A percentile compares a stretch with the other conserved stretches of the same genome.
These are phyloP conservation scores for Haliclystus octoradiatus DNA, from an alignment of 30 jellyfish, hydroid and myxozoan genomes.

Conservation along the genomic window DNA sequence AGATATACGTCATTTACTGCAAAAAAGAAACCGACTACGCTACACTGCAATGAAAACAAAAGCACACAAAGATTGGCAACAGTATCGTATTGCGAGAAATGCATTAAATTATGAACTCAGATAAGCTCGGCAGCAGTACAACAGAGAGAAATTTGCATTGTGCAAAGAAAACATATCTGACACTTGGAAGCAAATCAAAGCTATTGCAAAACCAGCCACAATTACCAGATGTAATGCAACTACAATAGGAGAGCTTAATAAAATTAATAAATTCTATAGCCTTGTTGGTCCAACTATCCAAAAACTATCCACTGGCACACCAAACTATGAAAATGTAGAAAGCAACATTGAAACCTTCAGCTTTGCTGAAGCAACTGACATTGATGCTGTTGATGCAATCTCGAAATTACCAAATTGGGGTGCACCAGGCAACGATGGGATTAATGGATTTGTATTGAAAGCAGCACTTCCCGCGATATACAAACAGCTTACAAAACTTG, in stretches of 20 bases:
- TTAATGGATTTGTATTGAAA: neutral
- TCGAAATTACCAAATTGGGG: neutral
- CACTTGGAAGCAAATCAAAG: neutral
- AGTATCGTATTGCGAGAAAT: neutral
- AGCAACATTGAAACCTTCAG: neutral
- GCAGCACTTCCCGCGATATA: neutral
- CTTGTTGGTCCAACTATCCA: neutral
- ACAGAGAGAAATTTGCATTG: neutral
- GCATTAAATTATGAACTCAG: no score
- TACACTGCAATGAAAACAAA: neutral
- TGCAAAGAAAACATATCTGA: neutral
- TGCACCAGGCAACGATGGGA: neutral
- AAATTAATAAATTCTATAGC: neutral
- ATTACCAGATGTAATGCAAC: neutral
- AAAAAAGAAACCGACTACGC: neutral
- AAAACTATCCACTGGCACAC: neutral
- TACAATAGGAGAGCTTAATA: neutral
- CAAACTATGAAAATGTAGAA: neutral
- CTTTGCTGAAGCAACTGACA: neutral
- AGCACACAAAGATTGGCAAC: neutral
- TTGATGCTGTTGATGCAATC: neutral
- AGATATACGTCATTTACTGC: neutral
- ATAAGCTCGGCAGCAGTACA: neutral
- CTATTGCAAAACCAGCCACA: neutral
- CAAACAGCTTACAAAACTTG: neutral